Evolutionary conservation across 2,888 invertebrate species (phyloP), one percentile per base, ranked within the genome.

Genomic region (Plusia festucae): DNA sequence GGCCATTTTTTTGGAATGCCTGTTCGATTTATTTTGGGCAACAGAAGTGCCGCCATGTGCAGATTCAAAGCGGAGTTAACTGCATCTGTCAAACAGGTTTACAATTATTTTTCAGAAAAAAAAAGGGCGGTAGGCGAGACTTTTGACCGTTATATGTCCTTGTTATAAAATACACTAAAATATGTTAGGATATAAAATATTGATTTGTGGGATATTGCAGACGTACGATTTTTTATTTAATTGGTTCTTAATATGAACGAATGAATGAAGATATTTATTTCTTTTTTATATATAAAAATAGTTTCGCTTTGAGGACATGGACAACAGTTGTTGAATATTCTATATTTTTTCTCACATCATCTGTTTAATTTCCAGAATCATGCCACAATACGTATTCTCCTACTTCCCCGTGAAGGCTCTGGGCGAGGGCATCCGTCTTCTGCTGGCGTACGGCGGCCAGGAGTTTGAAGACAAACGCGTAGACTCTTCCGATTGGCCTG

Each of bases 381-480:
- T 93, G 93, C 90, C 95, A 49, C 88, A 92, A 46, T 95, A 95
- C 77, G 96, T 96, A 73, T 83, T 96, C 52, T 92, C 92, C 53
- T 97, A 97, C 83, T 97, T 97, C 88, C 90, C 95, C 60, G 86
- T 96, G 44, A 96, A 95, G 85, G 97, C 95, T 5, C 87, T 97
- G 30, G 97, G 93, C 0, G 97, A 97, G 83, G 94, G 95, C 9
- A 92, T 95, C 53, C 93, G 97, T 16, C 92, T 96, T 78, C 88
- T 97, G 40, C 85, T 97, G 65, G 93, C 95, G 6, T 97, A 97
- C 75, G 96, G 96, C 7, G 95, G 93, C 40, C 88, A 96, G 54
- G 95, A 96, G 54, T 97, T 96, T 74, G 96, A 96, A 81, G 97
- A 97, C 86, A 83, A 87, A 54, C 94, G 97, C 24, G 76, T 96